Conservation (phyloP, 2,113 vertebrate species). For the Mus pahari region DNA sequence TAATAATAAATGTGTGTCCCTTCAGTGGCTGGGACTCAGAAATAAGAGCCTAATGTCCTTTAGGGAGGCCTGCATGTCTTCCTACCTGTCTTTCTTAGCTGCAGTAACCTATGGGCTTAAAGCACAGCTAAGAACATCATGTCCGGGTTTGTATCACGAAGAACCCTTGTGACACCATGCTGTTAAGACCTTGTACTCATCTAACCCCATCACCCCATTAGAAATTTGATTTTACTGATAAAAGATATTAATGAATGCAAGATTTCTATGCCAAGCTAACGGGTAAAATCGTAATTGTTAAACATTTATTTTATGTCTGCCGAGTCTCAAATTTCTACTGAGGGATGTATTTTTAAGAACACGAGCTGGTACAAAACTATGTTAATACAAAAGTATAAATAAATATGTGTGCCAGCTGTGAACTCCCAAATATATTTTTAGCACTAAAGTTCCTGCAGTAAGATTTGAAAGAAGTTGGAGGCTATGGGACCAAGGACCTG, state of each 20-base stretch:
- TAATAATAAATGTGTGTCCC: not conserved
- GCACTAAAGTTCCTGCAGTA: not conserved
- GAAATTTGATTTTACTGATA: constrained; percentile 21
- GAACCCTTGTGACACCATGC: too few relatives aligned
- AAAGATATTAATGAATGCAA: constrained; percentile 30
- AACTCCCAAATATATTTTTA: constrained; percentile 27
- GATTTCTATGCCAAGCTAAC: not conserved
- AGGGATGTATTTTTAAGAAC: constrained; percentile 22
- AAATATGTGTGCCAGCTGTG: not conserved
- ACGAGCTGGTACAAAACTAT: not conserved
- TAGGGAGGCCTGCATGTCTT: not conserved
- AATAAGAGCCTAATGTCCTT: not conserved
- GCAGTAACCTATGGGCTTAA: not conserved
- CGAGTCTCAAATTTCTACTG: constrained; percentile 37
- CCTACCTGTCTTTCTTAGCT: not conserved
- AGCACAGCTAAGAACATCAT: constrained; percentile 8
- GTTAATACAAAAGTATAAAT: not conserved
- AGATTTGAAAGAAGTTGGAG: not conserved
- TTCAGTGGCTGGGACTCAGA: constrained; percentile 26
- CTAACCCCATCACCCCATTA: not conserved
- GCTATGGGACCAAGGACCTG: constrained; percentile 5
- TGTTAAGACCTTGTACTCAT: not conserved
- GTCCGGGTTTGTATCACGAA: not conserved
- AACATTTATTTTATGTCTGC: constrained; percentile 21
- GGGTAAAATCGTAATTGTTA: constrained; percentile 23